Evolutionary conservation across 2,113 vertebrate species (phyloP).

Genomic region (Pan paniscus): DNA sequence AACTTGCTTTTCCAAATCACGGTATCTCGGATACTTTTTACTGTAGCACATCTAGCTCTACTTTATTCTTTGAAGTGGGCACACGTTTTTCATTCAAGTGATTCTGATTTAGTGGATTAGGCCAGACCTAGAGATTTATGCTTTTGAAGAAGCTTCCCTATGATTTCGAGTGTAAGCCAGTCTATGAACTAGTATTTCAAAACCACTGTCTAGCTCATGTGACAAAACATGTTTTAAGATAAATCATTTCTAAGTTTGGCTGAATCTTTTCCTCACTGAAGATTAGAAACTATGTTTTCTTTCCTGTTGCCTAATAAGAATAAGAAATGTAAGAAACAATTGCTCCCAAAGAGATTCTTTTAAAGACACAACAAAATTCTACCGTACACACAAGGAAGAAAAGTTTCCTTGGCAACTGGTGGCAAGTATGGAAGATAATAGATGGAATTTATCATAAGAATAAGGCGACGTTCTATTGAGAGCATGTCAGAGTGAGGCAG

Average conservation of each 20-base stretch:
- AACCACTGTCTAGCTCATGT: background rate
- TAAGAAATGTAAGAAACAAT: background rate
- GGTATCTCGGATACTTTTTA: background rate
- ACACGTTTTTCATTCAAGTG: background rate
- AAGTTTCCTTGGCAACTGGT: slow-evolving; percentile 55
- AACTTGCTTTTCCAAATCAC: background rate
- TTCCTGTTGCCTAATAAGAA: slow-evolving; percentile 10
- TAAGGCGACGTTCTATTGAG: background rate
- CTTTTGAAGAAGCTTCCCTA: background rate
- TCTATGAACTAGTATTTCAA: background rate
- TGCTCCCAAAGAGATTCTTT: background rate
- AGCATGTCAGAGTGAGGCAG: background rate
- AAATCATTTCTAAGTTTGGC: background rate
- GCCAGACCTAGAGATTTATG: background rate
- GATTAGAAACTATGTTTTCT: slow-evolving; percentile 5
- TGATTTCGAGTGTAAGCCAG: background rate
- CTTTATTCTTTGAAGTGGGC: background rate
- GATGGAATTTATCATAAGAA: slow-evolving; percentile 13
- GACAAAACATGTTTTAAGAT: slow-evolving; percentile 19
- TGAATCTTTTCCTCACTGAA: background rate
- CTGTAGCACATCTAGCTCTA: background rate
- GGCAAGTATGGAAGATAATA: slow-evolving; percentile 38
- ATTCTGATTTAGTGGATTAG: background rate
- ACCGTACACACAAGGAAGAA: background rate
- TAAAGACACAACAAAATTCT: background rate